Conservation (phyloP, 2,113 vertebrate species). For the Trematomus loennbergii region DNA sequence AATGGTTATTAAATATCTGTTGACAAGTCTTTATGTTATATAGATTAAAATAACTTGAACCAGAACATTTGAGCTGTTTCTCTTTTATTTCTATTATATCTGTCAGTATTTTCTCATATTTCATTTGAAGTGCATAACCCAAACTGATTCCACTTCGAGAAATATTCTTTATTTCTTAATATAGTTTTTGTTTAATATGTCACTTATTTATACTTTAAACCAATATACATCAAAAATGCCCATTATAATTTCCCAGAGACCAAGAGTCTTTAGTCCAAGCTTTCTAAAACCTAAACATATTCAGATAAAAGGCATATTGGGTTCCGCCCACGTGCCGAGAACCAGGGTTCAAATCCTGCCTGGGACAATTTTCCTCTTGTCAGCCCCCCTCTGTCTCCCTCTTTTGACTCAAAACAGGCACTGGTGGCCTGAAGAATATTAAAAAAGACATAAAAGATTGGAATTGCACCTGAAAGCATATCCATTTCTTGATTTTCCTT, state of each 20-base stretch:
- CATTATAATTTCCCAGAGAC: not conserved
- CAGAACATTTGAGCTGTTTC: not conserved
- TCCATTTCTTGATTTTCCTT: constrained; percentile 47
- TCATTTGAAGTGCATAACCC: too few relatives aligned
- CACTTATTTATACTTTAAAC: not conserved
- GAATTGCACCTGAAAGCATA: constrained; percentile 26
- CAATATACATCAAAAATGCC: not conserved
- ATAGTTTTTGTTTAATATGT: not conserved
- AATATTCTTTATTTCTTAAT: too few relatives aligned
- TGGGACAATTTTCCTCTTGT: too few relatives aligned
- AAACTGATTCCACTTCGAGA: not conserved
- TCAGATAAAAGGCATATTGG: constrained; percentile 13
- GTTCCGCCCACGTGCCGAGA: too few relatives aligned
- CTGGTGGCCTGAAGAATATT: too few relatives aligned
- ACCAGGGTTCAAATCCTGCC: too few relatives aligned
- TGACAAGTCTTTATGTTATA: not conserved
- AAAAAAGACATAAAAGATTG: not conserved
- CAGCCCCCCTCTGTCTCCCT: too few relatives aligned
- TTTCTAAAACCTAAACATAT: too few relatives aligned
- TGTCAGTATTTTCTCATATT: not conserved
- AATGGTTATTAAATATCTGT: not conserved
- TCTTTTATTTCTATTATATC: not conserved
- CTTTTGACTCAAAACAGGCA: too few relatives aligned
- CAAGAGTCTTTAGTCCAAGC: not conserved
- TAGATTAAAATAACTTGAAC: not conserved